These are phyloP conservation scores for Ophonus ardosiacus DNA, from an alignment of 2,888 invertebrate genomes.

Conservation along the genomic window DNA sequence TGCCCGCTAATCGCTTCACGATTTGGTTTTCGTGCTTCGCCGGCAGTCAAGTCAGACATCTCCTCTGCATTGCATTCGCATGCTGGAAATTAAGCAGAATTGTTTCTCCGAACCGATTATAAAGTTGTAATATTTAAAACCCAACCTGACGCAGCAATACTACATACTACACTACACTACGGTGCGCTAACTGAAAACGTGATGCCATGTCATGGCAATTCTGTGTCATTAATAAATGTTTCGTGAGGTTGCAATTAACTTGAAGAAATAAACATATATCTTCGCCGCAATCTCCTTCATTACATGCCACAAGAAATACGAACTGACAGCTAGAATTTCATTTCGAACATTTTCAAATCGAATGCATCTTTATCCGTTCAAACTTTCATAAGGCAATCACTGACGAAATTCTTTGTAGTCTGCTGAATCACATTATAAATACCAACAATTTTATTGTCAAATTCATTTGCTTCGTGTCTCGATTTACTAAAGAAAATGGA, in stretches of 20 bases:
- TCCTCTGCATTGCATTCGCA: constrained; percentile 6
- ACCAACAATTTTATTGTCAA: no score
- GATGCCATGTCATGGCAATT: constrained; percentile 52
- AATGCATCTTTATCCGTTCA: neutral
- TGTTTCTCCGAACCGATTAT: constrained; percentile 61
- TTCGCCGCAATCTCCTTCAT: constrained; percentile 39
- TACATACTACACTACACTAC: neutral
- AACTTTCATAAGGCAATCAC: neutral
- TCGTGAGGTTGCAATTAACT: constrained; percentile 56
- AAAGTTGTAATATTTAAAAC: constrained; percentile 60
- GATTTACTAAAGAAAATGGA: no score
- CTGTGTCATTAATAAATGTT: constrained; percentile 59
- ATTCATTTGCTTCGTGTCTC: no score
- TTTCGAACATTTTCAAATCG: constrained; percentile 12
- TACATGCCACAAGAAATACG: constrained; percentile 24
- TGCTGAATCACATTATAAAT: neutral
- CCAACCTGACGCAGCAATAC: neutral
- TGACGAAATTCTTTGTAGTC: neutral
- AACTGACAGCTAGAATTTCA: constrained; percentile 22
- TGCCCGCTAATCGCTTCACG: constrained; percentile 8
- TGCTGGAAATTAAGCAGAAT: constrained; percentile 53
- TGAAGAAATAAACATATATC: constrained; percentile 48
- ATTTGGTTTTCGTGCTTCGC: constrained; percentile 27
- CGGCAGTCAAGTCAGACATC: constrained; percentile 18
- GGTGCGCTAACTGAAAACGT: constrained; percentile 45